A percentile compares a stretch with the other conserved stretches of the same genome.
These are phyloP conservation scores for Cephonodes hylas DNA, from an alignment of 2,888 invertebrate species.

Conservation along the genomic window DNA sequence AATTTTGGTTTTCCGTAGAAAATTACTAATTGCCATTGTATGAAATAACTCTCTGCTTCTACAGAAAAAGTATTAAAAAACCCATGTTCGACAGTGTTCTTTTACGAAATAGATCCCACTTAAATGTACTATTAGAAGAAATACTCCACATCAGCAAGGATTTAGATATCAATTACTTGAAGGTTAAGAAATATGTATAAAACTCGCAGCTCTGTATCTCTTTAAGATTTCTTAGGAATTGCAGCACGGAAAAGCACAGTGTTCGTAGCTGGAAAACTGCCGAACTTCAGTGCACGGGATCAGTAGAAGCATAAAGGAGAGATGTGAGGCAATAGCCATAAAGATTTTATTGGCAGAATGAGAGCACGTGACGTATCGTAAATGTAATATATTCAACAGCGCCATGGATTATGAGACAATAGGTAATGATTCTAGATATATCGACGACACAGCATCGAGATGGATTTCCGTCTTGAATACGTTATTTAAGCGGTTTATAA, in stretches of 20 bases:
- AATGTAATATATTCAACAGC: conserved; percentile 61
- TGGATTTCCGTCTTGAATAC: background rate
- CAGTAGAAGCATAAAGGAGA: conserved; percentile 49
- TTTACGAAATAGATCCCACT: no score
- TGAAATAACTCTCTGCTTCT: no score
- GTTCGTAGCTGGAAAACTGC: conserved; percentile 31
- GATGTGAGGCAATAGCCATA: conserved; percentile 65
- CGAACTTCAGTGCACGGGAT: conserved; percentile 39
- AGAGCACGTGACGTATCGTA: conserved; percentile 49
- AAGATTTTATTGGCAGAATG: conserved; percentile 62
- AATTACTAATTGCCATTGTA: no score
- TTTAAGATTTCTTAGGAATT: no score
- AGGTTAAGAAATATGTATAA: no score
- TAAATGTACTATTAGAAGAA: no score
- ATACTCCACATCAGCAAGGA: no score
- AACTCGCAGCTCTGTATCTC: no score
- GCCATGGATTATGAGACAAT: conserved; percentile 64
- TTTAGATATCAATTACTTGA: no score
- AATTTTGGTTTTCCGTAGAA: no score
- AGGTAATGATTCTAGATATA: conserved; percentile 47
- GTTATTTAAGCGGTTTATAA: background rate
- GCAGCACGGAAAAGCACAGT: conserved; percentile 25
- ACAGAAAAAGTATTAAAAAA: no score
- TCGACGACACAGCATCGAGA: conserved; percentile 12
- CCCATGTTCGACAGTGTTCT: no score